Base-by-base conservation (phyloP, 1,140 invertebrate species). In the Macrostomum lignano region DNA sequence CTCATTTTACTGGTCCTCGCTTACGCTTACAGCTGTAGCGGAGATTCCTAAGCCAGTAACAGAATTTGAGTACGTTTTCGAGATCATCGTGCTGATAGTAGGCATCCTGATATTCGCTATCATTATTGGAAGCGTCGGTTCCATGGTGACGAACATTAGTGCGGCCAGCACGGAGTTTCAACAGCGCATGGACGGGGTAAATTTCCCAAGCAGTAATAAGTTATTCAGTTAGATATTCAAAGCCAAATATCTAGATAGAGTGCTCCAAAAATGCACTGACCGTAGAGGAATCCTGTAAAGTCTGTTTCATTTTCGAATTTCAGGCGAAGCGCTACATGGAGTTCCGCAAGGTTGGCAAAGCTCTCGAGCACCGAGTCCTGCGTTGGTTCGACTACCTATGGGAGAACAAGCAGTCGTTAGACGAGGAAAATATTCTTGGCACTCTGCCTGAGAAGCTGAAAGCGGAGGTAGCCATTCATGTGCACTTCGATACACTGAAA, bases 101-200 rank as follows among this genome's bases (percentile, higher is more conserved):
- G 54, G 55, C 22, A 48, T 58, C 17, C 40, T 58, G 6, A 51
- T 58, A 34, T 58, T 58, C 36, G 55, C 53, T 21, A 48, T 52
- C 15, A 55, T 58, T 38, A 53, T 58, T 21, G 55, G 55, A 35
- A 55, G 54, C 33, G 31, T 39, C 29, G 77, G 82, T 31, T 77
- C 73, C 32, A 86, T 93, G 78, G 88, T 93, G 42, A 81, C 77
- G 6, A 86, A 88, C 48, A 88, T 88, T 76, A 84, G 86, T 54
- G 75, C 79, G 5, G 72, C 75, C 0, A 57, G 77, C 38, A 74
- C 79, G 0, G 78, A 88, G 26, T 34, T 31, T 32, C 33, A 31
- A 19, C 31, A 17, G 11, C n/a, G n/a, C 51, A 61, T 82, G 30
- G 73, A 76, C 3, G 77, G 75, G n/a, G 74, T 31, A 4, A 14